Percentiles rank a stretch among this genome's conserved stretches.
Conservation (phyloP, 2,888 invertebrate species). For the Andrena dorsata region DNA sequence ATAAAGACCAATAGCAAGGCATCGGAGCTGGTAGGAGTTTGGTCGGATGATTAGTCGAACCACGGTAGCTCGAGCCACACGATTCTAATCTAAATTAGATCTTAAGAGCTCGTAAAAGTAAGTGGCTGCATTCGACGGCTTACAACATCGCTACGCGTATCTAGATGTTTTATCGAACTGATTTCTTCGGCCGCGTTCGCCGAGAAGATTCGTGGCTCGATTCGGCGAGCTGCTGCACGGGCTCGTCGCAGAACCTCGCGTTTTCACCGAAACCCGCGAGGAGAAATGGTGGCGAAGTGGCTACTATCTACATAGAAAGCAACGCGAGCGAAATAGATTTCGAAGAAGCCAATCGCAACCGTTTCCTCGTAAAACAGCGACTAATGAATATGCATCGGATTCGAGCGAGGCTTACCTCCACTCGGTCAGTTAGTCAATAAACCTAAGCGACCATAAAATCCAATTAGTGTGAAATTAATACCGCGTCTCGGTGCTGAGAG, state of each 20-base stretch:
- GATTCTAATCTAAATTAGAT: conserved; percentile 84
- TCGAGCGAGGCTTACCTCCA: conserved; percentile 56
- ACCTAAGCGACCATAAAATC: conserved; percentile 83
- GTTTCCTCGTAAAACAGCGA: conserved; percentile 48
- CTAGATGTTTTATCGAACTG: conserved; percentile 26
- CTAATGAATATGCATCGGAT: conserved; percentile 80
- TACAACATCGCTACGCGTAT: conserved; percentile 51
- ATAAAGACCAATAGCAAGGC: conserved; percentile 43
- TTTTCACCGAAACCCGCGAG: neutral
- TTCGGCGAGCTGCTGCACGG: neutral
- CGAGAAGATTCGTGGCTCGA: conserved; percentile 10
- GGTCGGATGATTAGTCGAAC: conserved; percentile 61
- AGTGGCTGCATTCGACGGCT: conserved; percentile 59
- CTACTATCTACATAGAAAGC: too few relatives aligned
- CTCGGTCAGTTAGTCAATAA: conserved; percentile 76
- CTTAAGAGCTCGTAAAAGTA: conserved; percentile 79
- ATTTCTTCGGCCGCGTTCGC: conserved; percentile 24
- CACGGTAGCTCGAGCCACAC: conserved; percentile 75
- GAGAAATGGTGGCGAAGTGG: too few relatives aligned
- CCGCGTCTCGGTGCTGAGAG: conserved; percentile 58
- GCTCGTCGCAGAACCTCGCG: neutral
- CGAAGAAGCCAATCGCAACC: conserved; percentile 63
- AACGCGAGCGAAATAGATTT: conserved; percentile 13
- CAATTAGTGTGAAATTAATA: conserved; percentile 83
- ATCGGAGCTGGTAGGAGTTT: conserved; percentile 29